Percentiles rank a stretch among this genome's conserved stretches.
These are phyloP conservation scores for Agrotis ipsilon DNA, from an alignment of 2,888 invertebrate species.

Conservation along the genomic window DNA sequence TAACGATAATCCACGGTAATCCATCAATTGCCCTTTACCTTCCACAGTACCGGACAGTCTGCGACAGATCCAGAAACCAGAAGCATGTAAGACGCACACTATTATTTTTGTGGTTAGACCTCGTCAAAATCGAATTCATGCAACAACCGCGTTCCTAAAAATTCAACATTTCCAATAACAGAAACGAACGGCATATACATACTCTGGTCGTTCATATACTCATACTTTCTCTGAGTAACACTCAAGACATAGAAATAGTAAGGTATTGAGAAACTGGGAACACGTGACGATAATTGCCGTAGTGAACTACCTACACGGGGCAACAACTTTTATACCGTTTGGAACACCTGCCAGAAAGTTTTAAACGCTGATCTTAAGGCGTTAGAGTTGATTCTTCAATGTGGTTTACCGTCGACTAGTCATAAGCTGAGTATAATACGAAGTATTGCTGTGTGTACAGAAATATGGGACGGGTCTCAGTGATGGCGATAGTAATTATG, in stretches of 20 bases:
- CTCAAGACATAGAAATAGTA: conserved; percentile 67
- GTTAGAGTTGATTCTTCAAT: conserved; percentile 37
- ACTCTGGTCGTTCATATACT: conserved; percentile 45
- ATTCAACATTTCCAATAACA: conserved; percentile 42
- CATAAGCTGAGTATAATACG: conserved; percentile 58
- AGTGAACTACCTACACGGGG: conserved; percentile 71
- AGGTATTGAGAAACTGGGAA: conserved; percentile 75
- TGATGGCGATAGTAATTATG: conserved; percentile 35
- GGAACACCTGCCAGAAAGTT: conserved; percentile 33
- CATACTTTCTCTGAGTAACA: conserved; percentile 58
- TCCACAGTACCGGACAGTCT: too few species aligned
- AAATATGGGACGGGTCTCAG: conserved; percentile 41
- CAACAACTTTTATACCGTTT: conserved; percentile 65
- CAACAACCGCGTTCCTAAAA: neutral
- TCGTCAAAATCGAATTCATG: neutral
- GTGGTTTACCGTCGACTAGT: conserved; percentile 40
- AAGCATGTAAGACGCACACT: too few species aligned
- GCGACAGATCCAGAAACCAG: too few species aligned
- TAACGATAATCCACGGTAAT: too few species aligned
- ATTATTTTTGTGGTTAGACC: neutral
- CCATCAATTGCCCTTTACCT: too few species aligned
- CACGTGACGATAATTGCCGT: conserved; percentile 81
- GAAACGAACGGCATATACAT: conserved; percentile 35
- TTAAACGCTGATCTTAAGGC: conserved; percentile 19
- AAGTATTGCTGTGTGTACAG: conserved; percentile 55